These are phyloP conservation scores for Sebastes diaconus DNA, from an alignment of 2,797 vertebrate genomes.

Conservation along the genomic window DNA sequence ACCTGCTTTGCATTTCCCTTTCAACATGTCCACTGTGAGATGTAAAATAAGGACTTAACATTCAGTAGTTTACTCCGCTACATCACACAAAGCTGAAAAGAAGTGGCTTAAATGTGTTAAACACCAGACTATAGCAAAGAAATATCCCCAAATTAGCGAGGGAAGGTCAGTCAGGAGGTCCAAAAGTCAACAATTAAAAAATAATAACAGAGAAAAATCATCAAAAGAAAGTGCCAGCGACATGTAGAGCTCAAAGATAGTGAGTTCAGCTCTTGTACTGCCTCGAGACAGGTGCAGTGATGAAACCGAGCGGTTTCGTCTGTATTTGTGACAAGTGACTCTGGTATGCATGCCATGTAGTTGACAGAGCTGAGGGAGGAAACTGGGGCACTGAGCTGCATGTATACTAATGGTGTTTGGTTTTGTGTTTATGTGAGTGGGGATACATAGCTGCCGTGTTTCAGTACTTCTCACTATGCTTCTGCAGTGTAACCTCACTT, in stretches of 20 bases:
- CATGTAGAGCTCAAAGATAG: conserved; percentile 15
- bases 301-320: conserved; percentile 45
- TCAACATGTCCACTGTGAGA: conserved; percentile 35
- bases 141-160: neutral
- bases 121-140: neutral
- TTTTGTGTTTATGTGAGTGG: conserved; percentile 37
- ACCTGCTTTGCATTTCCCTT: conserved; percentile 51
- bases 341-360: conserved; percentile 39
- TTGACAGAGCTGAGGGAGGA: conserved; percentile 45
- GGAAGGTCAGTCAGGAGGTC: conserved; percentile 5
- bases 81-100: conserved; percentile 7
- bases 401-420: conserved; percentile 49
- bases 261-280: conserved; percentile 25
- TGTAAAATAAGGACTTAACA: conserved; percentile 51
- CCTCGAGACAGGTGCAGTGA: conserved; percentile 48
- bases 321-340: conserved; percentile 49
- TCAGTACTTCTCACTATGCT: neutral
- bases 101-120: neutral
- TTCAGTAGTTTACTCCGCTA: conserved; percentile 23
- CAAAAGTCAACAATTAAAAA: conserved; percentile 11
- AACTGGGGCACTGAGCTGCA: conserved; percentile 56
- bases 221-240: conserved; percentile 7
- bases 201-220: neutral
- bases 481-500: conserved; percentile 3
- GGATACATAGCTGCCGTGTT: conserved; percentile 14